Conservation (phyloP, 2,797 vertebrate genomes). For the Crax fasciolata region DNA sequence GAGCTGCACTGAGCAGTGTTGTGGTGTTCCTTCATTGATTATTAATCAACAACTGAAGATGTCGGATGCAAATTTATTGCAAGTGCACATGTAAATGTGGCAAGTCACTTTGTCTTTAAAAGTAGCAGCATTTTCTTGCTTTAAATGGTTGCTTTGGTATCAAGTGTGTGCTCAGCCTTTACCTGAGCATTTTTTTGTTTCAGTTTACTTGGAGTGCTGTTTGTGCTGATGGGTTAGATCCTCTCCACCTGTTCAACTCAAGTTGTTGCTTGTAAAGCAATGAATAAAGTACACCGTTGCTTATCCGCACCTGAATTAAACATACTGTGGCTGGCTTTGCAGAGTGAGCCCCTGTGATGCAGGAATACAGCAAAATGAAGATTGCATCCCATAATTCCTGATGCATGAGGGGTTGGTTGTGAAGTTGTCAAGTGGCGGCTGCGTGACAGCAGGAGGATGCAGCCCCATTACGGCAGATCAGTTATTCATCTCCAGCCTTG, state of each 20-base stretch:
- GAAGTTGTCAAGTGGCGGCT: not conserved
- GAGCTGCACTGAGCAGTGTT: not conserved
- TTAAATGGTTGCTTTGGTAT: not conserved
- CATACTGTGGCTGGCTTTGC: not conserved
- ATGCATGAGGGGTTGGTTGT: rapidly evolving
- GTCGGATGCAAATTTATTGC: not conserved
- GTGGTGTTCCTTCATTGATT: not conserved
- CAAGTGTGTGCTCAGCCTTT: rapidly evolving
- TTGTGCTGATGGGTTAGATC: not conserved
- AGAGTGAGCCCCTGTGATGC: not conserved
- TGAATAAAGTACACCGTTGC: not conserved
- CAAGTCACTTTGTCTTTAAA: not conserved
- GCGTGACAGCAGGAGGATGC: not conserved
- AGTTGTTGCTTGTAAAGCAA: not conserved
- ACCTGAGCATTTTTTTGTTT: not conserved
- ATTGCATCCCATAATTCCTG: not conserved
- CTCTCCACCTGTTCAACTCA: not conserved
- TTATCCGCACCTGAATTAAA: not conserved
- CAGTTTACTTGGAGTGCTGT: not conserved
- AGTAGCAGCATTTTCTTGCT: not conserved
- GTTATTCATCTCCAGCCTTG: constrained; percentile 6
- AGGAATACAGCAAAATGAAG: not conserved
- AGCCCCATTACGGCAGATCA: not conserved
- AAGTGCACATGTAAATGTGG: not conserved
- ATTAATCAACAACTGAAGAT: not conserved